phyloP scores from a whole-genome alignment of 2,797 vertebrate genomes.

The Podarcis lilfordi region DNA sequence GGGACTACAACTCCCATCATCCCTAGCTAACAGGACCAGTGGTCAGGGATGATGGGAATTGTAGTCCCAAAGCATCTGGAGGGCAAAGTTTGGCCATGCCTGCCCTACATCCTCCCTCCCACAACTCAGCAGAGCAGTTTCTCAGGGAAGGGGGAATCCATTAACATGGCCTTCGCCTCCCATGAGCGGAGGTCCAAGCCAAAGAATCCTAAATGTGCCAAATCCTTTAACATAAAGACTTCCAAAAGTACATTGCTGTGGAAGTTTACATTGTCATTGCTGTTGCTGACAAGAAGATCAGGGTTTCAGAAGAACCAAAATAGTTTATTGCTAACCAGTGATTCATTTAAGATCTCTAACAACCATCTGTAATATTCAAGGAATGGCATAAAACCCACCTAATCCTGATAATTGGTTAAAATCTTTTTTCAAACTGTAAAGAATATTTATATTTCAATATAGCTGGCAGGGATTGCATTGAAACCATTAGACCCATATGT shows the following conservation, averaged over 20 bases:
- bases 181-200: not conserved
- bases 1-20: too few relatives aligned
- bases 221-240: constrained; percentile 18
- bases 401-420: constrained; percentile 56
- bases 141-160: not conserved
- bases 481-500: constrained; percentile 12
- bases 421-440: constrained; percentile 35
- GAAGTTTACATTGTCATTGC: constrained; percentile 61
- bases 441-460: constrained; percentile 30
- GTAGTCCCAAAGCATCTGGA: too few relatives aligned
- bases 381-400: constrained; percentile 18
- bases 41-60: too few relatives aligned
- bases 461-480: not conserved
- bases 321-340: constrained; percentile 49
- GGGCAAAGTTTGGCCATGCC: too few relatives aligned
- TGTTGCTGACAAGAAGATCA: constrained; percentile 56
- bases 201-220: constrained; percentile 3
- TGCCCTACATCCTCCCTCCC: not conserved
- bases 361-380: constrained; percentile 40
- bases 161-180: not conserved
- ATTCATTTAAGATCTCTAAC: constrained; percentile 49
- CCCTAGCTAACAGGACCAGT: too few relatives aligned
- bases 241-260: constrained; percentile 56
- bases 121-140: not conserved
- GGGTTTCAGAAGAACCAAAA: constrained; percentile 38